These are phyloP conservation scores for Chiroxiphia lanceolata DNA, from an alignment of 2,797 vertebrate genomes.

Conservation along the genomic window DNA sequence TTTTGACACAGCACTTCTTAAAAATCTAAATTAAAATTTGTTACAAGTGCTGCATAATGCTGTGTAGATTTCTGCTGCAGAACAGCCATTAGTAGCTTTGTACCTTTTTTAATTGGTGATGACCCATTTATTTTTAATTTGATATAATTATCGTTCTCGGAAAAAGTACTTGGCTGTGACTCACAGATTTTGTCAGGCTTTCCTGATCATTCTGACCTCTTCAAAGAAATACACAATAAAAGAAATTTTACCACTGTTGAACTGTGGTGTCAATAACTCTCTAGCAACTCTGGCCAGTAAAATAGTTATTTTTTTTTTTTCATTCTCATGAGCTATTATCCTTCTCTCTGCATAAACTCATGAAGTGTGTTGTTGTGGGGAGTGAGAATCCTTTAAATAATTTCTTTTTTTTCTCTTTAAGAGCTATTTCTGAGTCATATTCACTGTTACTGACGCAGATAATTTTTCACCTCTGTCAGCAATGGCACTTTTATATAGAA, in stretches of 20 bases:
- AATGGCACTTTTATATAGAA: not conserved
- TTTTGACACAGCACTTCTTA: not conserved
- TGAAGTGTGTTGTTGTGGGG: not conserved
- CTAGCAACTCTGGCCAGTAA: not conserved
- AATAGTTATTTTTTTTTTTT: not conserved
- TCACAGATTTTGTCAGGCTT: not conserved
- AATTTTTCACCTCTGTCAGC: constrained; percentile 1
- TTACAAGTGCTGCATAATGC: not conserved
- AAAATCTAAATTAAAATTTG: not conserved
- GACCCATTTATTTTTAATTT: not conserved
- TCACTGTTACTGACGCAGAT: not conserved
- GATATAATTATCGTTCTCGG: not conserved
- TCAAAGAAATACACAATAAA: not conserved
- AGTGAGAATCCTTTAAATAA: not conserved
- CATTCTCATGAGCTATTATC: not conserved
- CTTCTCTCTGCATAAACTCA: not conserved
- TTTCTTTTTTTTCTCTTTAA: not conserved
- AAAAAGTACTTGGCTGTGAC: not conserved
- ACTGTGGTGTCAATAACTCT: not conserved
- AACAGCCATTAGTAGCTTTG: not conserved
- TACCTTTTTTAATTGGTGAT: not conserved
- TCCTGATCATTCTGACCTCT: not conserved
- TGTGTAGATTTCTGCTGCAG: not conserved
- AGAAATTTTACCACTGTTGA: not conserved
- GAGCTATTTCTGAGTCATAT: not conserved